These are phyloP conservation scores for Microctenopoma lineatum DNA, from an alignment of 2,797 vertebrate genomes.

Conservation along the genomic window DNA sequence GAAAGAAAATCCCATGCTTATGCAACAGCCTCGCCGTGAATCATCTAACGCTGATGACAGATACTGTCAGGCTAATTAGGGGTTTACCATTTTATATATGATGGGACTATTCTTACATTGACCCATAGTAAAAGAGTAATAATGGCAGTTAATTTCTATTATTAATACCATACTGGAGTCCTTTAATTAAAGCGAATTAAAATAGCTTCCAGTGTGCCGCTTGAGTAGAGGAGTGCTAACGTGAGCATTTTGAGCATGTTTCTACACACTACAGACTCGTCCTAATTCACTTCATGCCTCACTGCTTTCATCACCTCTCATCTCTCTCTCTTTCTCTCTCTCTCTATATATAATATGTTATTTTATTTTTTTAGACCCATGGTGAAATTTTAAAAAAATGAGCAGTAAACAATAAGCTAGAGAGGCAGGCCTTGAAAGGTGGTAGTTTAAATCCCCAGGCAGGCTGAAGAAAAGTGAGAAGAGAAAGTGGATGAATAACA, in stretches of 20 bases:
- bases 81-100: constrained; percentile 62
- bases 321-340: too few species aligned
- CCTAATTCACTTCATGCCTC: constrained; percentile 40
- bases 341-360: too few species aligned
- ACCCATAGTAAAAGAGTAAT: constrained; percentile 66
- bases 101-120: constrained; percentile 67
- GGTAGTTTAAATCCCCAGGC: constrained; percentile 53
- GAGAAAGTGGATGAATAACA: constrained; percentile 55
- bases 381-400: constrained; percentile 47
- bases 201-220: constrained; percentile 48
- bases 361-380: not conserved
- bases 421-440: constrained; percentile 42
- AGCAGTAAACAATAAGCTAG: constrained; percentile 34
- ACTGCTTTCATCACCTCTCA: constrained; percentile 37
- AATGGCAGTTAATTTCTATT: constrained; percentile 66
- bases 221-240: constrained; percentile 44
- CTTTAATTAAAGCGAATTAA: constrained; percentile 72
- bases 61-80: constrained; percentile 70
- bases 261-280: constrained; percentile 54
- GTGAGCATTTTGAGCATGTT: constrained; percentile 44
- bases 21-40: constrained; percentile 62
- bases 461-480: constrained; percentile 30
- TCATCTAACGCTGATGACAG: constrained; percentile 69
- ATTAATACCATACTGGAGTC: constrained; percentile 72
- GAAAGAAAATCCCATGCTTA: constrained; percentile 62